A percentile compares a stretch with the other conserved stretches of the same genome.
Evolutionary conservation across 2,113 vertebrate species (phyloP).

Genomic region (Nannospalax galili): DNA sequence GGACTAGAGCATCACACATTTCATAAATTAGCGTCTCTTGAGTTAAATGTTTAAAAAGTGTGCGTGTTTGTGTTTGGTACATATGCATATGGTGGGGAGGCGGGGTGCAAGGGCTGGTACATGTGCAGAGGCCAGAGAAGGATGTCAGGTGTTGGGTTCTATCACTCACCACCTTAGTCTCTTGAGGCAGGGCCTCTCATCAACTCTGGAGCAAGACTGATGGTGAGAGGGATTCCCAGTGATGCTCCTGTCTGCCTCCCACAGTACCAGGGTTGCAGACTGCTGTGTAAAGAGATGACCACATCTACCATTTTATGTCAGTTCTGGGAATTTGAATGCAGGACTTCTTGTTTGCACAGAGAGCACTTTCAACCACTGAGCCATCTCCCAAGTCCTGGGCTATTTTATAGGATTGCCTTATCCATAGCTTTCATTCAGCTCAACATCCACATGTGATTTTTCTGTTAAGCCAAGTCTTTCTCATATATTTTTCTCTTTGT

Average conservation of each 20-base stretch:
- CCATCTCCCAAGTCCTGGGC: background rate
- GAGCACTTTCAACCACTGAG: background rate
- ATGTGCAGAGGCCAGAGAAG: background rate
- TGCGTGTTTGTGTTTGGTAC: background rate
- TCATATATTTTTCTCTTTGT: constrained; percentile 26
- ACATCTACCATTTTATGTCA: background rate
- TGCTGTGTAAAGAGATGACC: background rate
- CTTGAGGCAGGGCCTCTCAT: background rate
- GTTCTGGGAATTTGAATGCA: background rate
- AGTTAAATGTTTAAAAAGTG: background rate
- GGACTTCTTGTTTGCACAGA: too few species aligned
- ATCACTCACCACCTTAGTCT: background rate
- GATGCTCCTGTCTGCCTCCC: background rate
- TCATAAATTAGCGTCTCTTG: background rate
- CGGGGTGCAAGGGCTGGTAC: too few species aligned
- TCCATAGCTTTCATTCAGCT: background rate
- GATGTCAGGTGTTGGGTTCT: background rate
- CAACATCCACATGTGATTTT: background rate
- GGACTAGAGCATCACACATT: background rate
- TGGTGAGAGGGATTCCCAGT: background rate
- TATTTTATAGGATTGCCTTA: background rate
- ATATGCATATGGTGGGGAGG: too few species aligned
- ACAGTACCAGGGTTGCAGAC: background rate
- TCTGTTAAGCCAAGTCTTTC: constrained; percentile 7
- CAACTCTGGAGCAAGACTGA: background rate